A percentile compares a stretch with the other conserved stretches of the same genome.
These are phyloP conservation scores for Quiscalus mexicanus DNA, from an alignment of 2,113 vertebrate species.

Conservation along the genomic window DNA sequence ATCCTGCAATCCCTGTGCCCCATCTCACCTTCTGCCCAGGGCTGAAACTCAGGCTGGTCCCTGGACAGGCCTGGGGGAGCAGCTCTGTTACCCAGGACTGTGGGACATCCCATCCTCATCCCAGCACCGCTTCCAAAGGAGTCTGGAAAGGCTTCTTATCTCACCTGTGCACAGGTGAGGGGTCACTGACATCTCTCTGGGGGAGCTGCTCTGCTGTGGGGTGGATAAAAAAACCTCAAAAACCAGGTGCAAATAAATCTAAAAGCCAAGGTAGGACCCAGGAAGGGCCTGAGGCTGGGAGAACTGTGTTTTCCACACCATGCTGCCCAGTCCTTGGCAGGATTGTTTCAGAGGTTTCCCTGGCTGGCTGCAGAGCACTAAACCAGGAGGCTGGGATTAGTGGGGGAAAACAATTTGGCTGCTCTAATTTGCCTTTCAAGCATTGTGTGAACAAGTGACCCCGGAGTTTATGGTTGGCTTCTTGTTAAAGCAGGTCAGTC, in stretches of 20 bases:
- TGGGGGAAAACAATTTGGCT: background rate
- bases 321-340: background rate
- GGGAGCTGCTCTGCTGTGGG: background rate
- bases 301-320: accelerated
- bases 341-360: background rate
- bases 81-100: background rate
- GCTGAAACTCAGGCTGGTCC: background rate
- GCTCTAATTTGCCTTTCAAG: constrained; percentile 21
- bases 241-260: background rate
- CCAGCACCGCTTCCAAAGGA: background rate
- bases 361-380: background rate
- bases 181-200: background rate
- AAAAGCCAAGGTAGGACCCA: accelerated
- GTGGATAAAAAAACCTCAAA: background rate
- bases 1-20: background rate
- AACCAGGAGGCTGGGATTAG: background rate
- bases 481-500: background rate
- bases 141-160: background rate
- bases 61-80: background rate
- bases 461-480: background rate
- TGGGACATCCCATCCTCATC: background rate
- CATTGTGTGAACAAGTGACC: background rate
- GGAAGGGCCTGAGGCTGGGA: background rate
- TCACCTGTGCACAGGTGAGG: background rate
- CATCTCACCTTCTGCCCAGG: background rate